Evolutionary conservation across 2,797 vertebrate species (phyloP), one percentile per base, ranked within the genome.

Genomic region (Melanitta fusca): DNA sequence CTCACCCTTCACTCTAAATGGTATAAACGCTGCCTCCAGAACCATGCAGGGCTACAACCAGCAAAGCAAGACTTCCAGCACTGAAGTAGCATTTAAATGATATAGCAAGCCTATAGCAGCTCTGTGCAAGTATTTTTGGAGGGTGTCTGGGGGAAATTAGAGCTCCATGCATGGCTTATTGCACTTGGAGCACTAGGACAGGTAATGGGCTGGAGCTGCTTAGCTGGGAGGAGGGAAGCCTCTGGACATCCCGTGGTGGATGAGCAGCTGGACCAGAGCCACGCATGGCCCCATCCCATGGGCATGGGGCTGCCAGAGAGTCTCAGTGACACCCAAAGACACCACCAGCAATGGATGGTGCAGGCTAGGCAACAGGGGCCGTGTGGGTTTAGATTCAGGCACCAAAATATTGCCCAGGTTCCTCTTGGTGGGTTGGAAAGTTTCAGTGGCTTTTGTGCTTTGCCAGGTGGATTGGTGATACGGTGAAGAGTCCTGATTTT

Each of bases 221-320:
- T 34, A 80, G 8, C 15, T 73, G 24, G 38, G 7, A 3, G 32
- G 15, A 57, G 34, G n/a, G 34, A 70, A 9, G 45, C 24, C 38
- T 64, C 28, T 85, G 7, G 17, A 19, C 91, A 45, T 85, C 22
- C 28, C 14, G 32, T 8, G 38, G 14, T 18, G 7, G 21, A n/a
- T n/a, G 19, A 81, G 28, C 19, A 49, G 32, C 19, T 15, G 39
- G 28, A 43, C 7, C 24, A 49, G 10, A 28, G 38, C 13, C 20
- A 66, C 1, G 1, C 13, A 11, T 0, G 2, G 24, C 6, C 18
- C 14, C 28, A 78, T 27, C 53, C 39, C 34, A 21, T 3, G 38
- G 41, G 21, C 7, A 57, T 4, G 2, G 32, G 16, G 1, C 7
- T 19, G 15, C 51, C 0, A 0, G 7, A 21, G 47, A 45, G 13